Percentiles rank a stretch among this genome's conserved stretches.
Evolutionary conservation across 1,140 invertebrate genomes (phyloP).

Genomic region (Mactra quadrangularis): DNA sequence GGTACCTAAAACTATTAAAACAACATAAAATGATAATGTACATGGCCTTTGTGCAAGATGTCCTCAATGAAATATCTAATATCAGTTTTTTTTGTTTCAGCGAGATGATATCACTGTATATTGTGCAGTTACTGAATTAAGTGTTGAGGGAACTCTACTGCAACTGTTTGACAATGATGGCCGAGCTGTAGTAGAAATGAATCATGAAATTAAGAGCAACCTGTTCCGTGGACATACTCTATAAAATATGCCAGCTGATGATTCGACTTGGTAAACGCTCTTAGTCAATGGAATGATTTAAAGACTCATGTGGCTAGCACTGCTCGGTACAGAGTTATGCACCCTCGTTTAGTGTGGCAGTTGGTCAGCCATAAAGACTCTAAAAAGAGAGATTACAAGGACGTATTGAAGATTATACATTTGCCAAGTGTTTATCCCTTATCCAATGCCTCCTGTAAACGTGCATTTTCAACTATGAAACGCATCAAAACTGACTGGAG

Average conservation of each 20-base stretch:
- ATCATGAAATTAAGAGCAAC: slow-evolving; percentile 19
- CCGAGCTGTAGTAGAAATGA: neutral
- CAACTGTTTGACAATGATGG: slow-evolving; percentile 28
- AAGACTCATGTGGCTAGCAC: slow-evolving; percentile 7
- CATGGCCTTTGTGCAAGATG: slow-evolving; percentile 40
- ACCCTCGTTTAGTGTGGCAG: slow-evolving; percentile 18
- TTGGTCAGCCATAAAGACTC: neutral
- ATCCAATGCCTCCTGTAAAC: slow-evolving; percentile 51
- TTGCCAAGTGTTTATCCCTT: slow-evolving; percentile 43
- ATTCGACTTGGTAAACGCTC: neutral
- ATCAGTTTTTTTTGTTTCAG: slow-evolving; percentile 38
- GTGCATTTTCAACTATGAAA: slow-evolving; percentile 50
- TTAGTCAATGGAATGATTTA: slow-evolving; percentile 25
- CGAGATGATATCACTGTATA: slow-evolving; percentile 53
- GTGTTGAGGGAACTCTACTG: slow-evolving; percentile 19
- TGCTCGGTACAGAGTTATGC: neutral
- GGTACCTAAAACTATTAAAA: neutral
- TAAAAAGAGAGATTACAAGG: slow-evolving; percentile 12
- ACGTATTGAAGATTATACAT: slow-evolving; percentile 47
- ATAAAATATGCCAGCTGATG: slow-evolving; percentile 12
- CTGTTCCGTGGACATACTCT: slow-evolving; percentile 18
- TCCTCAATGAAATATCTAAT: slow-evolving; percentile 37
- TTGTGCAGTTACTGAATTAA: slow-evolving; percentile 57
- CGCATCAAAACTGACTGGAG: slow-evolving; percentile 57
- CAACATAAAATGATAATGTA: slow-evolving; percentile 45